phyloP scores from a whole-genome alignment of 1,140 invertebrate species.

The Myzus persicae region DNA sequence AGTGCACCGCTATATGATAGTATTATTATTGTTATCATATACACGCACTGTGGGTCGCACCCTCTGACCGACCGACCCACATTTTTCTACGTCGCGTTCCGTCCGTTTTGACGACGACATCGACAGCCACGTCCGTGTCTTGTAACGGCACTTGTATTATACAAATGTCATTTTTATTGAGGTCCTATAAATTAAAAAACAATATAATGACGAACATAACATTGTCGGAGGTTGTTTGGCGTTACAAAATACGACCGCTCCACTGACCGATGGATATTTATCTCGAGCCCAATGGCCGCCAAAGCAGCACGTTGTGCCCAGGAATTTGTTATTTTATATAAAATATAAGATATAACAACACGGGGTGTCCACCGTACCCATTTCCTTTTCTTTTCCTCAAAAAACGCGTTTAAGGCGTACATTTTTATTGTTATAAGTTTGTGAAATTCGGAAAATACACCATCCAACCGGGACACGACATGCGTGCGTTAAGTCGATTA shows the following conservation, averaged over 20 bases:
- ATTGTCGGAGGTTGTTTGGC: background rate
- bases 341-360: background rate
- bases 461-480: background rate
- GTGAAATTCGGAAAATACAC: background rate
- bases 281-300: background rate
- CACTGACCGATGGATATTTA: background rate
- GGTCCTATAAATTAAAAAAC: conserved; percentile 4
- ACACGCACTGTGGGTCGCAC: background rate
- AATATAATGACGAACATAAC: background rate
- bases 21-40: background rate
- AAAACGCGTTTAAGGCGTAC: background rate
- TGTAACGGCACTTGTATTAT: background rate
- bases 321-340: conserved; percentile 13
- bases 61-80: background rate
- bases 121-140: background rate
- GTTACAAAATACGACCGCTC: background rate
- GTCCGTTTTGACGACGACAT: background rate
- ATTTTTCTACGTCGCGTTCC: background rate
- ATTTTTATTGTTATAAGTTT: background rate
- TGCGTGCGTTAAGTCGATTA: conserved; percentile 40
- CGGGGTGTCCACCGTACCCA: background rate
- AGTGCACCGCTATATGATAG: background rate
- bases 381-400: background rate
- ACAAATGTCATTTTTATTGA: background rate
- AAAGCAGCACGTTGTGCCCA: background rate